Conservation (phyloP, 2,797 vertebrate genomes). For the Phylloscopus collybita region DNA sequence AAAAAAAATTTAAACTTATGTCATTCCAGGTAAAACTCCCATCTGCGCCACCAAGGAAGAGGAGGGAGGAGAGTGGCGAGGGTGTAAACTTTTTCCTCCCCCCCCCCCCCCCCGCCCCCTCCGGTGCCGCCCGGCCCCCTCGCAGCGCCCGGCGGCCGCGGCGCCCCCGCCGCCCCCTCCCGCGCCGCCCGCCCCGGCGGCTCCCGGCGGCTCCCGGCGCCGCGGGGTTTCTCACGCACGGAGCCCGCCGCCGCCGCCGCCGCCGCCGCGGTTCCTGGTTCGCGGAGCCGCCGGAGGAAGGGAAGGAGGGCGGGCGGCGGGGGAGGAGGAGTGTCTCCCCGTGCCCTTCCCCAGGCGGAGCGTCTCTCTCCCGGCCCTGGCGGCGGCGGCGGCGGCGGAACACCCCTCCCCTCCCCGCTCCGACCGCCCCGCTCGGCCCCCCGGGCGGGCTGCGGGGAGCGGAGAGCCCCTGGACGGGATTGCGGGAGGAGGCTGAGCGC, state of each 20-base stretch:
- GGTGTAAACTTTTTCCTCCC: constrained; percentile 62
- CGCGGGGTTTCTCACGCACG: constrained; percentile 23
- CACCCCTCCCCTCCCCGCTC: not conserved
- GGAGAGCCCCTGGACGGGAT: not conserved
- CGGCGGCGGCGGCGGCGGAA: not conserved
- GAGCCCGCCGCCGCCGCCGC: not conserved
- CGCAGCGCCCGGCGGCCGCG: not conserved
- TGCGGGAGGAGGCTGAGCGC: not conserved
- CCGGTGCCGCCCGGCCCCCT: not conserved
- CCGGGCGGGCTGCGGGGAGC: not conserved
- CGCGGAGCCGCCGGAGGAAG: constrained; percentile 56
- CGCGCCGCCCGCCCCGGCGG: not conserved
- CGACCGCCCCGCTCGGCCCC: not conserved
- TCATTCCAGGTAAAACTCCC: no score
- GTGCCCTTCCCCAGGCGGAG: constrained; percentile 46
- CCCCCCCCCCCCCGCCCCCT: not conserved
- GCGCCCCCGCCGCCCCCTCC: constrained; percentile 2
- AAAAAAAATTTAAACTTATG: no score
- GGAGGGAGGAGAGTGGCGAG: constrained; percentile 16
- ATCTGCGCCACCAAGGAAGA: constrained; percentile 47
- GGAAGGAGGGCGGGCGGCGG: constrained; percentile 36
- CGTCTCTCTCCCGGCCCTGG: constrained; percentile 36
- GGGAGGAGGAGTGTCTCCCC: constrained; percentile 43
- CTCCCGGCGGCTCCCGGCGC: not conserved
- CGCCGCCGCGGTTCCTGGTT: constrained; percentile 43